Percentiles rank a stretch among this genome's conserved stretches.
Conservation (phyloP, 2,888 invertebrate genomes). For the Stictocephala bisonia region DNA sequence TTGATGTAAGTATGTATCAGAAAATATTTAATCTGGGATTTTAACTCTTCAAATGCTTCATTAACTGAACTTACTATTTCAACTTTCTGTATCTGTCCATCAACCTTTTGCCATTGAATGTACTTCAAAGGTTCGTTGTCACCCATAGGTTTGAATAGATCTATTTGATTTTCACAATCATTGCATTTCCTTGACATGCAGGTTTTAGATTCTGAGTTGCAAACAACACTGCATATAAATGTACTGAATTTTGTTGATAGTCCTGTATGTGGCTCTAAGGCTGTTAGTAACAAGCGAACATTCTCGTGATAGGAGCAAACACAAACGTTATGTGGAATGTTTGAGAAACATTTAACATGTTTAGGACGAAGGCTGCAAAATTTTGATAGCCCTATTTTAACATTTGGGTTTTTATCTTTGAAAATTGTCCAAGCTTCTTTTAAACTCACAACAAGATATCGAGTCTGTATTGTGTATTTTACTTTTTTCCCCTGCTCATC, state of each 20-base stretch:
- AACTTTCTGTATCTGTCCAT: not conserved
- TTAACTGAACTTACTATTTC: not conserved
- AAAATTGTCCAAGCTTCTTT: not conserved
- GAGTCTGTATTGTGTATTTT: not conserved
- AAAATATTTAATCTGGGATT: not conserved
- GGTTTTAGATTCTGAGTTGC: not conserved
- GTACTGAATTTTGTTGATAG: not conserved
- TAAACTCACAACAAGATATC: not conserved
- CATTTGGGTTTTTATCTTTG: constrained; percentile 6
- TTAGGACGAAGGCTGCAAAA: not conserved
- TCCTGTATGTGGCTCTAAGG: not conserved
- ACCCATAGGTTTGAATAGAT: not conserved
- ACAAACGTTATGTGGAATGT: constrained; percentile 5
- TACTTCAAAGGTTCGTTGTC: not conserved
- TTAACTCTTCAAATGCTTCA: not conserved
- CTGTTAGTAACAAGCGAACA: not conserved
- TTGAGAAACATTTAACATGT: not conserved
- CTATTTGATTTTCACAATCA: not conserved
- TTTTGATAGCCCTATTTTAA: not conserved
- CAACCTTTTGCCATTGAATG: constrained; percentile 21
- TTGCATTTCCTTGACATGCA: not conserved
- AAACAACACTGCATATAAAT: not conserved
- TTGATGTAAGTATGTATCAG: constrained; percentile 5
- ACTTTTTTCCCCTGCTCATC: not conserved
- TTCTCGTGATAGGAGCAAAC: constrained; percentile 12